Percentiles rank a stretch among this genome's conserved stretches.
Evolutionary conservation across 2,113 vertebrate genomes (phyloP).

Genomic region (Morone saxatilis): DNA sequence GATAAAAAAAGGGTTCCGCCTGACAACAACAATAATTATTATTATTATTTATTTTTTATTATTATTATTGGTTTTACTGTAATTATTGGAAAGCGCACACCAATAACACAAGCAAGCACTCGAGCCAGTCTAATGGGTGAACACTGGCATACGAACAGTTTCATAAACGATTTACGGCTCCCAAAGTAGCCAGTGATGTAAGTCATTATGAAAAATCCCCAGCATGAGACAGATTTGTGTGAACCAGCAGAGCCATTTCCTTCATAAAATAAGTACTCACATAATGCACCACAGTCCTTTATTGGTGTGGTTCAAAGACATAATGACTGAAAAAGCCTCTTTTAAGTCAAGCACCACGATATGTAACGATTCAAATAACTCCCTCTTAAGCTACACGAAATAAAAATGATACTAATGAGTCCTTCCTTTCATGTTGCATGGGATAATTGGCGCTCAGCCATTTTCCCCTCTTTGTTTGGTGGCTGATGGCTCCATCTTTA

Average conservation of each 20-base stretch:
- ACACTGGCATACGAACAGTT: slow-evolving; percentile 11
- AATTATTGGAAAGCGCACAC: background rate
- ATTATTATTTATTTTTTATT: too few species aligned
- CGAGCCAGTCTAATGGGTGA: slow-evolving; percentile 11
- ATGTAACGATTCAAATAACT: slow-evolving; percentile 55
- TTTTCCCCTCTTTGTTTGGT: slow-evolving; percentile 25
- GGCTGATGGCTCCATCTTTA: slow-evolving; percentile 8
- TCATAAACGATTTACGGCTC: slow-evolving; percentile 28
- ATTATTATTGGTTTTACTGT: too few species aligned
- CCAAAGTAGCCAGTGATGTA: slow-evolving; percentile 33
- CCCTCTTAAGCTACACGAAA: slow-evolving; percentile 43
- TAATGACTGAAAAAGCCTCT: slow-evolving; percentile 41
- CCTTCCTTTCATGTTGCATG: slow-evolving; percentile 48
- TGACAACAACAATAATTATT: too few species aligned
- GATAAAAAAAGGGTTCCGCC: too few species aligned
- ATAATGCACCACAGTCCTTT: slow-evolving; percentile 44
- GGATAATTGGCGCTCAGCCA: slow-evolving; percentile 43
- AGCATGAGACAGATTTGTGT: slow-evolving; percentile 43
- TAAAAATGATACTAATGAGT: slow-evolving; percentile 42
- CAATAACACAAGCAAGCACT: slow-evolving; percentile 3
- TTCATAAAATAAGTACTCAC: slow-evolving; percentile 19
- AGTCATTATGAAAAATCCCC: slow-evolving; percentile 37
- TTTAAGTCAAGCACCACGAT: slow-evolving; percentile 44
- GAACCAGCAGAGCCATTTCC: slow-evolving; percentile 26
- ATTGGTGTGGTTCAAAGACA: slow-evolving; percentile 49